Evolutionary conservation across 2,888 invertebrate genomes (phyloP).

Genomic region (Cerastoderma edule): DNA sequence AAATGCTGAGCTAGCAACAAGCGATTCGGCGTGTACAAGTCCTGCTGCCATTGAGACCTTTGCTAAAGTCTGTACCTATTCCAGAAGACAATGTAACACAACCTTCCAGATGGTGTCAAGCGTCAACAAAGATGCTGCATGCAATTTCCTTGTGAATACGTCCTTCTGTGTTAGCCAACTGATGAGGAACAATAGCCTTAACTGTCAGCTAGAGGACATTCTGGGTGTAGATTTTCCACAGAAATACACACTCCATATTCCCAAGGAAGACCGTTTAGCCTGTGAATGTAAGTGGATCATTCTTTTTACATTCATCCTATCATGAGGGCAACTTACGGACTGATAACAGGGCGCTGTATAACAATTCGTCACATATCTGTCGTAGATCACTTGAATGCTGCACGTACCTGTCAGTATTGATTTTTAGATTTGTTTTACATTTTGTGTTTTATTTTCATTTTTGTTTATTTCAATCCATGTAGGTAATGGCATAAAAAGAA

Average conservation of each 20-base stretch:
- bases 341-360: too few species aligned
- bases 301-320: too few species aligned
- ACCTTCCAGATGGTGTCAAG: neutral
- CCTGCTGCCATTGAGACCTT: neutral
- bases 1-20: neutral
- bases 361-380: too few species aligned
- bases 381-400: too few species aligned
- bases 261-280: neutral
- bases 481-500: too few species aligned
- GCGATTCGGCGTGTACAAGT: neutral
- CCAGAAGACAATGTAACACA: neutral
- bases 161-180: neutral
- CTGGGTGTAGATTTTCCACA: neutral
- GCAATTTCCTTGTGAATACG: neutral
- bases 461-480: too few species aligned
- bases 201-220: neutral
- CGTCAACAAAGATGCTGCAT: neutral
- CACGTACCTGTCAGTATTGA: too few species aligned
- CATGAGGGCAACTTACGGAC: too few species aligned
- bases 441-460: too few species aligned
- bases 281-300: slow-evolving; percentile 8
- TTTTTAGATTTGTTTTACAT: too few species aligned
- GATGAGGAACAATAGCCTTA: neutral
- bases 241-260: neutral
- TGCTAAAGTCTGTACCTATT: neutral